phyloP scores from a whole-genome alignment of 2,888 invertebrate genomes.

The Drosophila borealis region DNA sequence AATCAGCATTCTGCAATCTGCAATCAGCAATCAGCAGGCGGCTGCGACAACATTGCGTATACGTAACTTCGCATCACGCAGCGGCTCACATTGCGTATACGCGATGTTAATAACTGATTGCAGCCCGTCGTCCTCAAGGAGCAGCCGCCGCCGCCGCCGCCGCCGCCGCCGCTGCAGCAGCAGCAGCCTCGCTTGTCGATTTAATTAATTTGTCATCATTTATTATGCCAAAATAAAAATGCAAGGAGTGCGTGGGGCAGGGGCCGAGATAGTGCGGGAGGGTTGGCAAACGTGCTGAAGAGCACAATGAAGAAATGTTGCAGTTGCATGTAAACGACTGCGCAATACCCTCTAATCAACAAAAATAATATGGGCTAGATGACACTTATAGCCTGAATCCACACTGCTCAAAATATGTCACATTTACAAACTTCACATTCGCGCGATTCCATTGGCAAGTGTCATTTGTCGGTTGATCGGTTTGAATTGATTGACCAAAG shows the following conservation, averaged over 20 bases:
- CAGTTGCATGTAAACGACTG: too few species aligned
- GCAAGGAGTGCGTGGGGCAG: background rate
- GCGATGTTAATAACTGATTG: constrained; percentile 30
- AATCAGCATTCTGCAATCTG: constrained; percentile 27
- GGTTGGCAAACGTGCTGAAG: too few species aligned
- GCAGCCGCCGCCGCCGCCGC: constrained; percentile 5
- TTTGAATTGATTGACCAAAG: too few species aligned
- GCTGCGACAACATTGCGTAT: constrained; percentile 33
- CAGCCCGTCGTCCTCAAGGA: constrained; percentile 4
- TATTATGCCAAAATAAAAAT: constrained; percentile 69
- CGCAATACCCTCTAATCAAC: too few species aligned
- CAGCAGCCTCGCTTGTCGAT: constrained; percentile 52
- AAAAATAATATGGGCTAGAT: too few species aligned
- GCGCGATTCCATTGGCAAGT: too few species aligned
- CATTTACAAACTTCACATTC: too few species aligned
- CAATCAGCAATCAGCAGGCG: constrained; percentile 10
- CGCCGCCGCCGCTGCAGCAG: constrained; percentile 29
- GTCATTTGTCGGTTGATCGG: too few species aligned
- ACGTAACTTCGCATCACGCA: constrained; percentile 18
- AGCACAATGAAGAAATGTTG: too few species aligned
- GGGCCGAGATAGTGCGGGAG: background rate
- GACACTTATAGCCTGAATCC: too few species aligned
- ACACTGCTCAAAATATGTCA: too few species aligned
- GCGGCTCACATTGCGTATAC: constrained; percentile 35
- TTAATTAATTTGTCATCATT: constrained; percentile 79